Base-by-base conservation (phyloP, 2,797 vertebrate genomes). In the Heterohyrax brucei region DNA sequence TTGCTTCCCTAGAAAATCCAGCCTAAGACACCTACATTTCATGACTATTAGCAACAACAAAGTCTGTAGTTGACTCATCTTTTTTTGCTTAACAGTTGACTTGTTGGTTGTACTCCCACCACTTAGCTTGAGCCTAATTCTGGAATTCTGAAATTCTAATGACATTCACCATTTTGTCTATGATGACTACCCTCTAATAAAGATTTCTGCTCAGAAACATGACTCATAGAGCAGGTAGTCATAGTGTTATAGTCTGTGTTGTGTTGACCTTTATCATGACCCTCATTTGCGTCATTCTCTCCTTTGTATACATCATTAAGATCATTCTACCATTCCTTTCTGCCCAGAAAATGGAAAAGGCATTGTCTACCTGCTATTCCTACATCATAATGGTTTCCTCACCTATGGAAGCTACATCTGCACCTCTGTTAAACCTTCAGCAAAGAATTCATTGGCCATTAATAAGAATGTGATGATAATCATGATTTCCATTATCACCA, bases 401-500 rank as follows among this genome's bases (percentile, higher is more conserved):
- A 94, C 95, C 22, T 97, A 98, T 8, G 98, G 98, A 9, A 98
- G 96, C 80, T 98, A 97, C 87, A 98, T 98, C 64, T 98, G 98
- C 84, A 96, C 97, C 80, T 98, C 97, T 1, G 93, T 98, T 44
- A 97, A 98, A 13, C 96, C 97, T 44, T 96, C 94, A 22, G 90
- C 88, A 1, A 97, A 97, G 64, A 91, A 97, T 5, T 87, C 81
- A 2, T 87, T 94, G 16, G 68, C 84, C 14, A 95, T 89, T n/a
- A 97, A 97, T 72, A 97, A 97, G 12, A 73, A 85, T 3, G 96
- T 97, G 26, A 84, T 80, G 3, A 48, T 96, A 10, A 94, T 97
- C 53, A 85, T 73, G 0, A 96, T 93, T 6, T 87, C 97, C 46
- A 39, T 98, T 0, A 93, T 97, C 3, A 97, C 98, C 0, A 50